Conservation (phyloP, 2,888 invertebrate genomes). For the Kryphioiulus occultus region DNA sequence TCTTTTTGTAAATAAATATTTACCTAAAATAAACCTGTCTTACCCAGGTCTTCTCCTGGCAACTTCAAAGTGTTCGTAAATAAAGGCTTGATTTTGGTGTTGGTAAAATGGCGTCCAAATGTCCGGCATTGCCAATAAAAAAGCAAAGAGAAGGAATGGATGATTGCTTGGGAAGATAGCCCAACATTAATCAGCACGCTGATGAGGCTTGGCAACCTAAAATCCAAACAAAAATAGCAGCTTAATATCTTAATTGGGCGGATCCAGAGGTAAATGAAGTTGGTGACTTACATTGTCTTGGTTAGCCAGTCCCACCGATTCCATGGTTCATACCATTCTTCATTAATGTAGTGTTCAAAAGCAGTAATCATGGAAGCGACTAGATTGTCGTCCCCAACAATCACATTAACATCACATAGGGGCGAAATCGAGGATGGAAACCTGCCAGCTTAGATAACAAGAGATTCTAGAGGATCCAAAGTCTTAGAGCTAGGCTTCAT, state of each 20-base stretch:
- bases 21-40: neutral
- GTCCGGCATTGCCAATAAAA: slow-evolving; percentile 70
- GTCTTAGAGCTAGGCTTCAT: neutral
- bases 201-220: slow-evolving; percentile 69
- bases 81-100: slow-evolving; percentile 61
- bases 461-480: neutral
- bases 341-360: slow-evolving; percentile 71
- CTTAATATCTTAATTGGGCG: neutral
- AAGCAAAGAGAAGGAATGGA: slow-evolving; percentile 68
- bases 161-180: slow-evolving; percentile 66
- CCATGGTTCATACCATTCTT: slow-evolving; percentile 71
- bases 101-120: slow-evolving; percentile 73
- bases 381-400: slow-evolving; percentile 69
- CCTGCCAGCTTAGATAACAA: slow-evolving; percentile 35
- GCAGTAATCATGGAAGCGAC: slow-evolving; percentile 69
- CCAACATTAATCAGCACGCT: slow-evolving; percentile 68
- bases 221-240: neutral
- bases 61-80: slow-evolving; percentile 57
- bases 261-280: neutral
- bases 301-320: slow-evolving; percentile 71
- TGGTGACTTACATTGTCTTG: slow-evolving; percentile 61
- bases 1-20: neutral
- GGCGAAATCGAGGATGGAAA: slow-evolving; percentile 52
- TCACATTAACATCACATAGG: slow-evolving; percentile 70
- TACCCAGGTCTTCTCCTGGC: slow-evolving; percentile 60